A percentile compares a stretch with the other conserved stretches of the same genome.
Evolutionary conservation across 2,797 vertebrate genomes (phyloP).

Genomic region (Manis crassicaudata): DNA sequence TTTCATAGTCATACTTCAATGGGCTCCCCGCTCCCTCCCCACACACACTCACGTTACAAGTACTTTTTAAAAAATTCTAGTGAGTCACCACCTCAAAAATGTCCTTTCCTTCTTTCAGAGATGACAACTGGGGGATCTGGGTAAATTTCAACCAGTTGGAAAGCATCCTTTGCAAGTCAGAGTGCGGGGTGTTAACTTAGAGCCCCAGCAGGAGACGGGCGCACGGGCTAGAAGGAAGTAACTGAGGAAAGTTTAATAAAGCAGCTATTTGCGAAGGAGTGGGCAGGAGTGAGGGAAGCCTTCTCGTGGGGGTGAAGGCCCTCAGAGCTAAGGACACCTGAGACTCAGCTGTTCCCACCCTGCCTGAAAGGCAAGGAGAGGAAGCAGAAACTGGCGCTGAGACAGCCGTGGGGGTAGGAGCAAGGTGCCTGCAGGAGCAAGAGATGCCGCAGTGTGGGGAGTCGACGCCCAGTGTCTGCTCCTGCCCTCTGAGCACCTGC

Average conservation of each 20-base stretch:
- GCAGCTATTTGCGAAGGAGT: not conserved
- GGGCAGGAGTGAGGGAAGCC: not conserved
- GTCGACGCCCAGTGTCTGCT: not conserved
- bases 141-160: not conserved
- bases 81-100: not conserved
- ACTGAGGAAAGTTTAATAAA: not conserved
- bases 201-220: not conserved
- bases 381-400: not conserved
- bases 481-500: not conserved
- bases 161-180: not conserved
- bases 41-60: not conserved
- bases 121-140: not conserved
- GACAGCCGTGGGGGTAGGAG: not conserved
- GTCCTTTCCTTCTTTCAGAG: slow-evolving; percentile 18
- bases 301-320: not conserved
- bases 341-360: not conserved
- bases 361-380: not conserved
- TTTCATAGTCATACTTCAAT: not conserved
- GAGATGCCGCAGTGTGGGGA: not conserved
- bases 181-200: not conserved
- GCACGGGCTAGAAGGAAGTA: not conserved
- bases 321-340: not conserved
- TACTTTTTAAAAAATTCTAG: not conserved
- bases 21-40: not conserved
- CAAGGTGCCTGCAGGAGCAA: not conserved